phyloP scores from a whole-genome alignment of 2,797 vertebrate species.

The Naso thynnoides region DNA sequence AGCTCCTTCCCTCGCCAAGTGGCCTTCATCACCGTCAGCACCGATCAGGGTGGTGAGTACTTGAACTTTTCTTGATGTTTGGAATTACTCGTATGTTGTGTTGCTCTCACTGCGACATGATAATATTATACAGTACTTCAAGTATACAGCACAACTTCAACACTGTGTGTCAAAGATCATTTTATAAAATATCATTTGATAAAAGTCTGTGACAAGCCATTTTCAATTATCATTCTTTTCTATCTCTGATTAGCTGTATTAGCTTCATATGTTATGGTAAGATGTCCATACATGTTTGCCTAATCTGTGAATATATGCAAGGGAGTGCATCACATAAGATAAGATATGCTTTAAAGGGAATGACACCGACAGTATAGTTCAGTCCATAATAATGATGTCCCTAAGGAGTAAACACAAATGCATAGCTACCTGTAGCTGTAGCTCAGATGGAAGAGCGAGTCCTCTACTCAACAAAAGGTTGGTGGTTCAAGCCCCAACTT shows the following conservation, averaged over 20 bases:
- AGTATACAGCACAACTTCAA: background rate
- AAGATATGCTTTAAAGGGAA: background rate
- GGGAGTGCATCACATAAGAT: background rate
- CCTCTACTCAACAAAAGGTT: too few species aligned
- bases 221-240: background rate
- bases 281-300: background rate
- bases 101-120: background rate
- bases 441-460: too few species aligned
- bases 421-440: background rate
- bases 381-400: background rate
- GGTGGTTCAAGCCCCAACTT: too few species aligned
- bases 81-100: background rate
- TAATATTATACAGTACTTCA: background rate
- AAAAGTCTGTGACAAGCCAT: background rate
- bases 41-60: conserved; percentile 94
- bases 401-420: background rate
- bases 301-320: background rate
- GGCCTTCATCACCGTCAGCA: conserved; percentile 92
- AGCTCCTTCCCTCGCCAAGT: conserved; percentile 93
- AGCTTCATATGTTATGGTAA: background rate
- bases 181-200: too few species aligned
- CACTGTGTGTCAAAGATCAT: background rate
- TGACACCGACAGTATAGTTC: background rate
- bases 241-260: background rate
- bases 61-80: background rate